Evolutionary conservation across 2,888 invertebrate genomes (phyloP), one percentile per base, ranked within the genome.

Genomic region (Auanema sp.): DNA sequence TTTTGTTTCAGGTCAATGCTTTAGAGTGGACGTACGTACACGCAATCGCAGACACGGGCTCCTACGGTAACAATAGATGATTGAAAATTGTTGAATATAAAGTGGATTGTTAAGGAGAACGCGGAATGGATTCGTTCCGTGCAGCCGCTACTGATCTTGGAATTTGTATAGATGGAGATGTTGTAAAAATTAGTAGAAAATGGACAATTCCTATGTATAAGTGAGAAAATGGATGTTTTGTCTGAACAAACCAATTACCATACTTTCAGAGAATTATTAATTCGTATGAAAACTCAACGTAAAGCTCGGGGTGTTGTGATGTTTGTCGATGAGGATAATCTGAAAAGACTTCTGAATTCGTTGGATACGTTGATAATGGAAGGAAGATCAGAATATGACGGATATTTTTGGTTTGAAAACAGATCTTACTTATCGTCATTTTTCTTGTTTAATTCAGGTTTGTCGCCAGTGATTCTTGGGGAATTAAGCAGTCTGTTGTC

Each of bases 1-100:
- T n/a, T 65, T 71, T n/a, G n/a, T n/a, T n/a, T 43, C 49, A 80
- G 76, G 87, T 90, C 52, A 87, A 87, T 63, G 86, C 87, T 64
- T 85, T 90, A n/a, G 88, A 88, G 44, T 91, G 90, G 90, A 89
- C 87, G 74, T 91, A 90, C 82, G 90, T 91, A 3, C 90, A 90
- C 18, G 90, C 90, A 0, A 88, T 91, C 8, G 90, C 90, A 23
- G 90, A 90, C 44, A 90, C 90, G 76, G 91, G 91, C 14, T 90
- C 90, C 77, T 91, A 91, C 79, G 91, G 91, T 2, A 89, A 90
- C 83, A 88, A 10, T 21, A 41, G 25, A 55, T 2, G 8, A 16
- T 18, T 47, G 8, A 47, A 47, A 47, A 47, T 5, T 47, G 21
- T 47, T 47, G 16, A 47, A 47, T 21, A 47, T 18, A 8, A 21